Evolutionary conservation across 2,113 vertebrate genomes (phyloP).

Genomic region (Verasper variegatus): DNA sequence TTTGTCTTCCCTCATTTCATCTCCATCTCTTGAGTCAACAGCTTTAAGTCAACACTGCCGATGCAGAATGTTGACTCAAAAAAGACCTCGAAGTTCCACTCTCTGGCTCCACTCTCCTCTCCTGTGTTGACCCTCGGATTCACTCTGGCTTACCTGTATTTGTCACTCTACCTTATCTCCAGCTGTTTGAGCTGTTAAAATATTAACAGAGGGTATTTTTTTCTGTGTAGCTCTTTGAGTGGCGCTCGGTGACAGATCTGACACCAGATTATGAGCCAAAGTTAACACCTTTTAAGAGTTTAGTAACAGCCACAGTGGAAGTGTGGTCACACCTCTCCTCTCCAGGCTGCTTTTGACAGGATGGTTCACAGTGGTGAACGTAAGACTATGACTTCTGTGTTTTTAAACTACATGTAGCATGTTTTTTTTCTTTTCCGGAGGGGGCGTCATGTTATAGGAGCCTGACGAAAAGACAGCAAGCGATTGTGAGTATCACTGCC

Average conservation of each 20-base stretch:
- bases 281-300: conserved; percentile 37
- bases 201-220: conserved; percentile 48
- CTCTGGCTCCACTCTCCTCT: neutral
- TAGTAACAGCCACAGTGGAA: conserved; percentile 4
- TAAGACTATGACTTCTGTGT: neutral
- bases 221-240: conserved; percentile 22
- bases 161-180: conserved; percentile 38
- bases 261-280: conserved; percentile 37
- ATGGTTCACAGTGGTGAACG: neutral
- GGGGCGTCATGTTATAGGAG: too few relatives aligned
- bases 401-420: too few relatives aligned
- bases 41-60: conserved; percentile 32
- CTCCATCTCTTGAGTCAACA: conserved; percentile 37
- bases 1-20: conserved; percentile 19
- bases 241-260: conserved; percentile 29
- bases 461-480: too few relatives aligned
- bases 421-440: too few relatives aligned
- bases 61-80: conserved; percentile 40
- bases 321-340: conserved; percentile 28
- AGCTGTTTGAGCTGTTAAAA: conserved; percentile 42
- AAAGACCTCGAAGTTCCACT: conserved; percentile 8
- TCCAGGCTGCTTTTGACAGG: conserved; percentile 24
- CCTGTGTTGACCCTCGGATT: conserved; percentile 17
- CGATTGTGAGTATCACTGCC: too few relatives aligned
- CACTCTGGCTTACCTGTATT: conserved; percentile 22